Evolutionary conservation across 2,113 vertebrate species (phyloP), one percentile per base, ranked within the genome.

Genomic region (Saccopteryx bilineata): DNA sequence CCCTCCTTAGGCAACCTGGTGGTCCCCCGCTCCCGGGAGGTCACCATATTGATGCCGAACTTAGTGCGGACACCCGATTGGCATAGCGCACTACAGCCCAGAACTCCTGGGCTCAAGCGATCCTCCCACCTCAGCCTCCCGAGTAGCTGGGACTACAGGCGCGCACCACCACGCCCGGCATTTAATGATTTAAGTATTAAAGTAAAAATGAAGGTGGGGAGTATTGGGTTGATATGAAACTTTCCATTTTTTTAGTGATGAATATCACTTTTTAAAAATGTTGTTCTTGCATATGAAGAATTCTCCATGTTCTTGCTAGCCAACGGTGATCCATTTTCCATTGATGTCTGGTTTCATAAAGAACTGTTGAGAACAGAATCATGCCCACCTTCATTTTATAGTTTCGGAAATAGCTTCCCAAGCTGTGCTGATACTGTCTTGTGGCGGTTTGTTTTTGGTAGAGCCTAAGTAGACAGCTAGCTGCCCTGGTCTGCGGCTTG

Each of bases 401-500:
- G 21, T 85, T 86, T 87, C 28, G 15, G 48, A 60, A 85, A 75
- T 3, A 4, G 65, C 71, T 28, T 84, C 19, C 52, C 60, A 71
- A 9, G 19, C 63, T 85, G 72, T 85, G 28, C 46, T 79, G 39
- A 52, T 61, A 18, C 31, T 83, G 13, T 68, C 74, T 90, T 81
- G 4, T 71, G 56, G n/a, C 92, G 60, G 11, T 84, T 95, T 93
- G 1, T 80, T 61, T 48, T 87, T 96, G 94, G 13, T 94, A 99
- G 99, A 96, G 97, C 75, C 97, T 97, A 65, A 98, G 99, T 92
- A 98, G 98, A 82, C 99, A 99, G 48, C 97, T 99, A 48, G 99
- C 99, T 9, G 99, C 99, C 74, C 99, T 99, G 96, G 91, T 99
- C 0, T 99, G 99, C 1, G 99, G 99, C 18, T 98, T 99, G 85